These are phyloP conservation scores for Myanophis thanlyinensis DNA, from an alignment of 2,113 vertebrate genomes.

Conservation along the genomic window DNA sequence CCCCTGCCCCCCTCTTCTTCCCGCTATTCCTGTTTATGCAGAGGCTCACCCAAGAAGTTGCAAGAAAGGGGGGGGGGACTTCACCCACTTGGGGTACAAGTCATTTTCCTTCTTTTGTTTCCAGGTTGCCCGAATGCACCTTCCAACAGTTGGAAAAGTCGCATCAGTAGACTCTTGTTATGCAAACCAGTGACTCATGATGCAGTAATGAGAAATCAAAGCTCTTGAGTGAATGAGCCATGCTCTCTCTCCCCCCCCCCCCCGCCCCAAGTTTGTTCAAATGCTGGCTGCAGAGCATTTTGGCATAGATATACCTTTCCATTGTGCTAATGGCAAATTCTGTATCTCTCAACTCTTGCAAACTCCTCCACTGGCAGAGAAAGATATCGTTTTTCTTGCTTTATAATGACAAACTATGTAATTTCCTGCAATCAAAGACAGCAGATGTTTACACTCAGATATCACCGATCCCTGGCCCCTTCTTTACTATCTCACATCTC, in stretches of 20 bases:
- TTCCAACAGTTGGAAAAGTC: not conserved
- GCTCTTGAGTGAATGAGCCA: constrained; percentile 18
- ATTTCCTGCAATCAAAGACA: constrained; percentile 16
- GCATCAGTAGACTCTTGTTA: constrained; percentile 16
- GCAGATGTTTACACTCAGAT: constrained; percentile 23
- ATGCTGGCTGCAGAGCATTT: constrained; percentile 17
- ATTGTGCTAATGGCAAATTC: constrained; percentile 16
- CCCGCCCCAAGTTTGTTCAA: not conserved
- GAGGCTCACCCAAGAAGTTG: not conserved
- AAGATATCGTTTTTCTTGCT: constrained; percentile 10
- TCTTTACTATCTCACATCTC: not conserved
- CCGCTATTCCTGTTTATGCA: not conserved
- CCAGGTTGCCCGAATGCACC: not conserved
- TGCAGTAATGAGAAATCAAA: constrained; percentile 21
- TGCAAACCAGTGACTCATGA: constrained; percentile 15
- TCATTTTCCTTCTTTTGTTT: not conserved
- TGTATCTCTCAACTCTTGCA: constrained; percentile 5
- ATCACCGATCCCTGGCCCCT: not conserved
- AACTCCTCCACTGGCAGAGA: not conserved
- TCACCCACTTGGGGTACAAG: not conserved
- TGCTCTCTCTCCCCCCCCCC: not conserved
- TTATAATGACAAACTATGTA: constrained; percentile 8
- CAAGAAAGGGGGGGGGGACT: not conserved
- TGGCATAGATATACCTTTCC: constrained; percentile 7
- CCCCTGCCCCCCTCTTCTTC: not conserved